A percentile compares a stretch with the other conserved stretches of the same genome.
These are phyloP conservation scores for Halocynthia aurantium DNA, from an alignment of 23 tunicate genomes.

Conservation along the genomic window DNA sequence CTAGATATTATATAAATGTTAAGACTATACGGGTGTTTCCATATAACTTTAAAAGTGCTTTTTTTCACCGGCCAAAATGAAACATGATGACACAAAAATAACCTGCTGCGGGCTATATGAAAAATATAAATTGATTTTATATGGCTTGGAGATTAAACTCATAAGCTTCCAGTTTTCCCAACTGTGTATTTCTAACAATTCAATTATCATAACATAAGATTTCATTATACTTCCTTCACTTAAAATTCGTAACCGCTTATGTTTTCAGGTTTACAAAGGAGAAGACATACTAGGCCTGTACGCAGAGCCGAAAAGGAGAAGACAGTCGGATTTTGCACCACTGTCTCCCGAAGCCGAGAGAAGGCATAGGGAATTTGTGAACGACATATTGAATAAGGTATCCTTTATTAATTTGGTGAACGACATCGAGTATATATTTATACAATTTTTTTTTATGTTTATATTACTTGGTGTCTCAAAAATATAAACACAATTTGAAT, in stretches of 20 bases:
- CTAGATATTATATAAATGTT: too few species aligned
- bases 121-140: neutral
- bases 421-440: neutral
- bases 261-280: conserved; percentile 40
- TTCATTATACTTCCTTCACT: too few species aligned
- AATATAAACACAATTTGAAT: too few species aligned
- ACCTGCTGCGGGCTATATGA: neutral
- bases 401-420: neutral
- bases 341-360: conserved; percentile 55
- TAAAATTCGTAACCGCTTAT: neutral
- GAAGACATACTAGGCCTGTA: conserved; percentile 31
- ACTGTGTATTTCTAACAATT: too few species aligned
- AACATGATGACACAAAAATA: too few species aligned
- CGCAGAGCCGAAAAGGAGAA: conserved; percentile 27
- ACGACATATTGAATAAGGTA: conserved; percentile 4
- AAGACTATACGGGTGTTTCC: too few species aligned
- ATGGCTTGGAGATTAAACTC: neutral
- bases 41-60: too few species aligned
- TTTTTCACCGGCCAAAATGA: too few species aligned
- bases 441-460: neutral
- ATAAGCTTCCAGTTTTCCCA: too few species aligned
- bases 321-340: neutral
- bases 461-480: too few species aligned
- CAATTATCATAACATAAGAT: too few species aligned
- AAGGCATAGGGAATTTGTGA: conserved; percentile 67